Base-by-base conservation (phyloP, 2,113 vertebrate species). In the Perca flavescens region DNA sequence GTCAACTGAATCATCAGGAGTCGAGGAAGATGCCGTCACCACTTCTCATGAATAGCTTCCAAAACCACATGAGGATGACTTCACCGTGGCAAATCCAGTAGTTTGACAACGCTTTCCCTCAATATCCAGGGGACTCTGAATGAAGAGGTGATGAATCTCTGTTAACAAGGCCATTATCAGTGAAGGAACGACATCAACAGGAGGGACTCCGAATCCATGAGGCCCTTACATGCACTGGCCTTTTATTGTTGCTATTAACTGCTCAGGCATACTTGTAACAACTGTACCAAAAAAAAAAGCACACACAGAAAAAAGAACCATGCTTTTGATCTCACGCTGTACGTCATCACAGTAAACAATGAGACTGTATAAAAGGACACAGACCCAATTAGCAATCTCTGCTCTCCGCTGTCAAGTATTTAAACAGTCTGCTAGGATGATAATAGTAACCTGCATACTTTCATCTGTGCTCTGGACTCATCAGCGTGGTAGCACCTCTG, bases 81-180 rank as follows among this genome's bases (percentile, higher is more conserved):
- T 91, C 90, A 90, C 82, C 7, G 58, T 64, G 74, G 84, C 81
- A 65, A 83, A 71, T 49, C 25, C 69, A 36, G 82, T n/a, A 73
- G 80, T 84, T 86, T 67, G 73, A 89, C 73, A 87, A 86, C 79
- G n/a, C 77, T 82, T 71, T 82, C 58, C 68, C 82, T 86, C 82
- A 76, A 91, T 86, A 88, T 89, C 86, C 86, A 80, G 86, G 88
- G 72, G 87, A 90, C 84, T 88, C 72, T 82, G 81, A 87, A 64
- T 85, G 85, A 88, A 79, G 84, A 85, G 73, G 89, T 89, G 85
- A 91, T 91, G 85, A 90, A 90, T 92, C 91, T 93, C 80, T 80
- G 86, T 90, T 93, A 92, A 91, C 93, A 94, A 93, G 89, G 87
- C 87, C 80, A 90, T 93, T 92, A 89, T 90, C 84, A 57, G 84